Conservation (phyloP, 2,113 vertebrate genomes). For the Etheostoma cragini region DNA sequence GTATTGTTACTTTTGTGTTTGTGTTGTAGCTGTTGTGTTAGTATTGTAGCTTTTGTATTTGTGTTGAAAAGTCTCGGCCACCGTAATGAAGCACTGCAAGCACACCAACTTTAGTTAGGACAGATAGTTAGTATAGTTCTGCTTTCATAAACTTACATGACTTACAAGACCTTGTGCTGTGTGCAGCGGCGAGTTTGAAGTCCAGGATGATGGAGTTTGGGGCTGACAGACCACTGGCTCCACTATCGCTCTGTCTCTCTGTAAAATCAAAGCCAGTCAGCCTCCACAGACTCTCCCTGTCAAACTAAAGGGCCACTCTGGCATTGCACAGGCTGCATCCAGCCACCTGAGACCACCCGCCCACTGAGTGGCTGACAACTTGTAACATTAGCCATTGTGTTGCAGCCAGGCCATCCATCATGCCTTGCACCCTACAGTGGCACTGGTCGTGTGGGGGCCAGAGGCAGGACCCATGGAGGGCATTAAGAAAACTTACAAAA, state of each 20-base stretch:
- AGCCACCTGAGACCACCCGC: conserved; percentile 71
- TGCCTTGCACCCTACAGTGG: conserved; percentile 47
- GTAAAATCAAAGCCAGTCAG: conserved; percentile 60
- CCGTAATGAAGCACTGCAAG: background rate
- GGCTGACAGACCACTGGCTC: conserved; percentile 59
- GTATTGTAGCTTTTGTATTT: no score
- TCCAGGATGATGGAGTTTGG: conserved; percentile 53
- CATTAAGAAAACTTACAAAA: conserved; percentile 30
- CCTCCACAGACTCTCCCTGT: conserved; percentile 70
- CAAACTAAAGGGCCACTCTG: conserved; percentile 49
- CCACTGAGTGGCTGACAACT: conserved; percentile 75
- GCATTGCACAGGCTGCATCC: conserved; percentile 39
- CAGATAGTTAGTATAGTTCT: background rate
- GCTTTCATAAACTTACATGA: conserved; percentile 1
- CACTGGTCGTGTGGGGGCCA: conserved; percentile 44
- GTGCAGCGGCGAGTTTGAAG: conserved; percentile 32
- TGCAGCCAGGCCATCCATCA: conserved; percentile 73
- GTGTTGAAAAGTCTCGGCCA: no score
- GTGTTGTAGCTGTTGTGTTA: no score
- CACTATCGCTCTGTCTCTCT: conserved; percentile 31
- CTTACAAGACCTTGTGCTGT: background rate
- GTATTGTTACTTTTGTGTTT: no score
- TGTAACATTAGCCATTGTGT: conserved; percentile 71
- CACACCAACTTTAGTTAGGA: background rate
- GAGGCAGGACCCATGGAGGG: conserved; percentile 64